Percentiles rank a stretch among this genome's conserved stretches.
These are phyloP conservation scores for Synanceia verrucosa DNA, from an alignment of 2,797 vertebrate genomes.

Conservation along the genomic window DNA sequence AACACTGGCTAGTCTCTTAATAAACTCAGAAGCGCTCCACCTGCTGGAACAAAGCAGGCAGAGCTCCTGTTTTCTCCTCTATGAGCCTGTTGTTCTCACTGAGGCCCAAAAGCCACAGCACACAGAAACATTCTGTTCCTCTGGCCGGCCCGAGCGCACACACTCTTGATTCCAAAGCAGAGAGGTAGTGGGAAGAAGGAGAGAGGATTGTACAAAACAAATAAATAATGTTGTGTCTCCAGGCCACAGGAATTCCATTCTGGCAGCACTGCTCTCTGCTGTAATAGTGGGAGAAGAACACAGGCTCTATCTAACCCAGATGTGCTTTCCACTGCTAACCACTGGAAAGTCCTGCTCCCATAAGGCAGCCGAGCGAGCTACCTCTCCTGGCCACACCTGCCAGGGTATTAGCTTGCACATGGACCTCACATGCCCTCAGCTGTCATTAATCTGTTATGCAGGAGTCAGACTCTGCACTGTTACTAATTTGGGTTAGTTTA, in stretches of 20 bases:
- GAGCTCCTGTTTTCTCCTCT: constrained; percentile 52
- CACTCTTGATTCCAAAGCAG: constrained; percentile 80
- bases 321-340: constrained; percentile 83
- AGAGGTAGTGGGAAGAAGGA: constrained; percentile 79
- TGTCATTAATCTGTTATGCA: constrained; percentile 63
- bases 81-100: constrained; percentile 71
- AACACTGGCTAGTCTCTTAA: constrained; percentile 53
- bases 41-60: constrained; percentile 74
- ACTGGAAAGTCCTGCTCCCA: constrained; percentile 76
- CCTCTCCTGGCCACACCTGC: constrained; percentile 73
- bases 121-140: constrained; percentile 94
- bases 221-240: constrained; percentile 91
- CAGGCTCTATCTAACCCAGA: constrained; percentile 90
- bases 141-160: constrained; percentile 81
- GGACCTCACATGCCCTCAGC: constrained; percentile 57
- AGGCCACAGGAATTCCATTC: constrained; percentile 92
- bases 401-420: constrained; percentile 68
- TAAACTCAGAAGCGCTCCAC: constrained; percentile 70
- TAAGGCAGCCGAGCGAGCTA: constrained; percentile 48
- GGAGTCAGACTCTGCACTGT: neutral
- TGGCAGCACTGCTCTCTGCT: constrained; percentile 85
- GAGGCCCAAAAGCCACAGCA: constrained; percentile 76
- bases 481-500: neutral
- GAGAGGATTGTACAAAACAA: constrained; percentile 86
- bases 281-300: constrained; percentile 85